Evolutionary conservation across 1,140 invertebrate genomes (phyloP).

Genomic region (Polyergus mexicanus): DNA sequence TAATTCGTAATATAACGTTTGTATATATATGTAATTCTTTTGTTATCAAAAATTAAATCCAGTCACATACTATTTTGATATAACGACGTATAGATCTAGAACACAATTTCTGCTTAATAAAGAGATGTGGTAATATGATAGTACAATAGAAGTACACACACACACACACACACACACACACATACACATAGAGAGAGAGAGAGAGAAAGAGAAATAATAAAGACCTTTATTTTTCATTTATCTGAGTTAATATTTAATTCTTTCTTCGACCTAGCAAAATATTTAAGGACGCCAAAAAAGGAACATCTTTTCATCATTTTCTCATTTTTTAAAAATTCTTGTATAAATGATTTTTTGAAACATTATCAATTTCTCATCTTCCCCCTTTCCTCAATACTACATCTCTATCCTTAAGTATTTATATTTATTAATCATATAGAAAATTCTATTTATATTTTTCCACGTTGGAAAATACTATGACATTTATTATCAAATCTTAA

Average conservation of each 20-base stretch:
- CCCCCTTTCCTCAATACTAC: too few relatives aligned
- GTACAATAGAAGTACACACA: constrained; percentile 19
- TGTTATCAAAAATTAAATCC: background rate
- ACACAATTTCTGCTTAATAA: background rate
- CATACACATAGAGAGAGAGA: too few relatives aligned
- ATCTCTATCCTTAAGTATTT: background rate
- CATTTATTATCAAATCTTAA: background rate
- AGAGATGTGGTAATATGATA: background rate
- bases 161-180: too few relatives aligned
- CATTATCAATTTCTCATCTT: background rate
- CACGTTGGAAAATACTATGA: background rate
- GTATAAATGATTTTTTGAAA: background rate
- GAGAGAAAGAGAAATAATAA: constrained; percentile 50
- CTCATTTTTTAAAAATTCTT: background rate
- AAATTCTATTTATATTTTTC: background rate
- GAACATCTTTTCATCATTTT: background rate
- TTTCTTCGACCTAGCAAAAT: background rate
- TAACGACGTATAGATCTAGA: background rate
- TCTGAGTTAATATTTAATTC: background rate
- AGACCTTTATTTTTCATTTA: constrained; percentile 57
- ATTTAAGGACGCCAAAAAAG: background rate
- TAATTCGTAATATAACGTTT: constrained; percentile 47
- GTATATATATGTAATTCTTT: background rate
- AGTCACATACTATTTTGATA: background rate
- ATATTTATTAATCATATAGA: background rate